Evolutionary conservation across 2,888 invertebrate genomes (phyloP), one percentile per base, ranked within the genome.

Genomic region (Melanargia galathea): DNA sequence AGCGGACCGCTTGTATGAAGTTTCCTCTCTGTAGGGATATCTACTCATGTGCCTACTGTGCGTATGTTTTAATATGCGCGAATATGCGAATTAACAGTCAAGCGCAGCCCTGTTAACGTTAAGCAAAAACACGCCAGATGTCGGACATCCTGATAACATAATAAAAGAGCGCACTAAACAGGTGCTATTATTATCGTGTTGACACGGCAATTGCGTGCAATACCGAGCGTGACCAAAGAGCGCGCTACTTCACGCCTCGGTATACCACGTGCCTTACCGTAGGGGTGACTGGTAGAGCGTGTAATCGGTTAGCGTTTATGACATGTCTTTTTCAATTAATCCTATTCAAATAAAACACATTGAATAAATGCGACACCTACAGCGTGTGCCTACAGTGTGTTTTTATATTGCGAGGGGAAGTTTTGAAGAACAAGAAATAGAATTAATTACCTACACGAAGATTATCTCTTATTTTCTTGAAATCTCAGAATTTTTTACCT

Each of bases 161-260:
- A 54, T 58, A 58, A 58, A n/a, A 46, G 20, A 33, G 20, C 43
- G 24, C 49, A 57, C 24, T 40, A 62, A 57, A 63, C 54, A 66
- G 55, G 56, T 64, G 62, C 46, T 60, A 67, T 63, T 60, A 67
- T 63, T 65, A 72, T 72, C 69, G 65, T 74, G 65, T 78, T 84
- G 82, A 81, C 79, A 82, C 77, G 85, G 73, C 72, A 68, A 71
- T 83, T 82, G 83, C 84, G 84, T 86, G 80, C 81, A 71, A 77
- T 84, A 84, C 82, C 75, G 79, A 82, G 67, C 85, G 78, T 85
- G 82, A 84, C 82, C 46, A 48, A 35, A 35, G 7, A 30, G 22
- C 22, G 33, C 24, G 58, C 22, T 57, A 18, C 43, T 65, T 65
- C 68, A 72, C 62, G 73, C 64, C 63, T 64, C 64, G 58, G 64